Conservation (phyloP, 2,888 invertebrate genomes). For the Acanthococcus lagerstroemiae region DNA sequence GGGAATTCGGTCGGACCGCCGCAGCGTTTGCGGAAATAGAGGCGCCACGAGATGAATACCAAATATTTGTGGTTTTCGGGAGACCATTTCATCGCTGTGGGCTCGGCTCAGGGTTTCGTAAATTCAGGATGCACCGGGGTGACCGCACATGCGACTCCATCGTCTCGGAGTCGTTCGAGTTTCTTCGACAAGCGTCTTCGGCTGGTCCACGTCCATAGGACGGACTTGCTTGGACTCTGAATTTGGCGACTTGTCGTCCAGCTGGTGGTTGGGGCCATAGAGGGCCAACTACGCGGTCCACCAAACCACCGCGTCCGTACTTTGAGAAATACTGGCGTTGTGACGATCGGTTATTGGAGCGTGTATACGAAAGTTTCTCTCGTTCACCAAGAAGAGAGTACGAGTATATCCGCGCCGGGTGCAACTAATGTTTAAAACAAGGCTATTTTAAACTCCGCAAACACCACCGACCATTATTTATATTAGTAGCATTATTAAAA, state of each 20-base stretch:
- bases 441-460: constrained; percentile 26
- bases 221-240: too few relatives aligned
- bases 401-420: constrained; percentile 17
- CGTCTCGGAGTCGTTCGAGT: neutral
- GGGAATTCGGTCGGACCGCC: constrained; percentile 22
- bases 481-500: constrained; percentile 26
- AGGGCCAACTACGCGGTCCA: too few relatives aligned
- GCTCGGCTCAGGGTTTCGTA: neutral
- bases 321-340: neutral
- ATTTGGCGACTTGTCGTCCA: neutral
- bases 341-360: constrained; percentile 12
- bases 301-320: too few relatives aligned
- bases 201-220: neutral
- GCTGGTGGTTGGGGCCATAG: too few relatives aligned
- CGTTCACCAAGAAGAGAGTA: neutral
- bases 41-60: constrained; percentile 28
- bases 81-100: neutral
- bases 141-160: neutral
- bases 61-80: constrained; percentile 24
- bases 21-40: constrained; percentile 22
- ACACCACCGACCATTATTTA: constrained; percentile 30
- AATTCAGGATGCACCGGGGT: neutral
- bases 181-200: neutral
- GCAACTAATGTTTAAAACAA: constrained; percentile 29
- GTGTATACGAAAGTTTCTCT: constrained; percentile 1